Evolutionary conservation across 2,797 vertebrate species (phyloP), one percentile per base, ranked within the genome.

Genomic region (Tinamus major): DNA sequence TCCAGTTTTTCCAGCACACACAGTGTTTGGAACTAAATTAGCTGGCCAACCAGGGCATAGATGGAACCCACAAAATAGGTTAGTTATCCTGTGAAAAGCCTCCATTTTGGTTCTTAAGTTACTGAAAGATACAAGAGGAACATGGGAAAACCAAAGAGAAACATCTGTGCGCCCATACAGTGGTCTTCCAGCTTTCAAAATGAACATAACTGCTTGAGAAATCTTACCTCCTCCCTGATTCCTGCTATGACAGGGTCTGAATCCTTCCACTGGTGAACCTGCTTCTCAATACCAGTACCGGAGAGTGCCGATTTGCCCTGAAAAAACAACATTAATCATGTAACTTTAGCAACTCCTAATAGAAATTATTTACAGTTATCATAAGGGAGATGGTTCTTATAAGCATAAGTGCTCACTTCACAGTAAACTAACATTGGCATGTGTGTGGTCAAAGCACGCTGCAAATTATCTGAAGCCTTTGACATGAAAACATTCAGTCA

Each of bases 211-310:
- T 7, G 31, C 31, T 58, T 49, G 35, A 58, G 93, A 62, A 69
- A 58, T 55, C 89, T 96, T 80, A 99, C 99, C 98, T 99, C 99
- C 58, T 99, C 99, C 86, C 98, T 96, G 70, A 99, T 99, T 51
- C 98, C 99, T 64, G 97, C 97, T 97, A 99, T 98, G 53, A 99
- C 98, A 15, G 99, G 99, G 93, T 99, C 98, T 0, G 98, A 96
- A 29, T 99, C 98, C 87, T 98, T 99, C 97, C 98, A 98, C 92
- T 98, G 98, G 87, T 98, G 98, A 9, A 97, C 81, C 84, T 98
- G 98, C 77, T 98, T 99, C 91, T 99, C 99, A 87, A 97, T 62
- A 61, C 82, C 55, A 33, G 76, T 49, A 29, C 90, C 85, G 21
- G 97, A 85, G 96, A 98, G 97, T 33, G 94, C 91, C 35, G 90